These are phyloP conservation scores for Hormiphora californensis DNA, from an alignment of 37 sponge, comb jelly and placozoan species.

Conservation along the genomic window DNA sequence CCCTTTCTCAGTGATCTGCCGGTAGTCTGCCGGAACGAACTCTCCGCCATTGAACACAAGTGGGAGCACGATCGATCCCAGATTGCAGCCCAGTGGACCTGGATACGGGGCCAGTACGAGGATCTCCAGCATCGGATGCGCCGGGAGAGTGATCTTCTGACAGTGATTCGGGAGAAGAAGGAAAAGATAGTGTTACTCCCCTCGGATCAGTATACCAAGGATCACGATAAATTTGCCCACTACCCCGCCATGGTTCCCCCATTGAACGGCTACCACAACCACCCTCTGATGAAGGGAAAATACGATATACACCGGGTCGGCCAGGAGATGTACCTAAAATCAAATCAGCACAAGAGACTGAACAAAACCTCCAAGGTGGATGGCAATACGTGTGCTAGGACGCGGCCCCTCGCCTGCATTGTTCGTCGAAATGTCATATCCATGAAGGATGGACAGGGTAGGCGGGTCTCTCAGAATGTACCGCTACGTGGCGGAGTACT, in stretches of 20 bases:
- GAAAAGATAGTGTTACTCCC: slow-evolving; percentile 17
- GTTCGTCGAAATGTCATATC: slow-evolving; percentile 1
- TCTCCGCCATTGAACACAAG: background rate
- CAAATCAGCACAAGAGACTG: slow-evolving; percentile 21
- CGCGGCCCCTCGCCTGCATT: slow-evolving; percentile 35
- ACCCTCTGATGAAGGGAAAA: slow-evolving; percentile 22
- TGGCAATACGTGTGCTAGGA: slow-evolving; percentile 18
- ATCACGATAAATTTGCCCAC: slow-evolving; percentile 34
- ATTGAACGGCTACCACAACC: slow-evolving; percentile 6
- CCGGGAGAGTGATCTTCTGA: slow-evolving; percentile 25
- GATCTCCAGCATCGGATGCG: slow-evolving; percentile 37
- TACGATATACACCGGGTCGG: slow-evolving; percentile 13
- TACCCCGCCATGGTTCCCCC: slow-evolving; percentile 41
- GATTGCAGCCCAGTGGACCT: slow-evolving; percentile 33
- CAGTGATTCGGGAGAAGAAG: background rate
- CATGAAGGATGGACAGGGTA: background rate
- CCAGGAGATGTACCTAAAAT: slow-evolving; percentile 43
- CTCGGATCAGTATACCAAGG: slow-evolving; percentile 6
- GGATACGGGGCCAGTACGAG: slow-evolving; percentile 36
- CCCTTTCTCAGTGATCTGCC: background rate
- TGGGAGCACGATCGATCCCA: slow-evolving; percentile 22
- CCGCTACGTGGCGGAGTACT: slow-evolving; percentile 24
- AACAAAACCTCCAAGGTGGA: slow-evolving; percentile 39
- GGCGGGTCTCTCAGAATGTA: background rate
- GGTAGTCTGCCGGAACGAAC: background rate